Conservation (phyloP, 2,113 vertebrate genomes). For the Chionodraco myersi region DNA sequence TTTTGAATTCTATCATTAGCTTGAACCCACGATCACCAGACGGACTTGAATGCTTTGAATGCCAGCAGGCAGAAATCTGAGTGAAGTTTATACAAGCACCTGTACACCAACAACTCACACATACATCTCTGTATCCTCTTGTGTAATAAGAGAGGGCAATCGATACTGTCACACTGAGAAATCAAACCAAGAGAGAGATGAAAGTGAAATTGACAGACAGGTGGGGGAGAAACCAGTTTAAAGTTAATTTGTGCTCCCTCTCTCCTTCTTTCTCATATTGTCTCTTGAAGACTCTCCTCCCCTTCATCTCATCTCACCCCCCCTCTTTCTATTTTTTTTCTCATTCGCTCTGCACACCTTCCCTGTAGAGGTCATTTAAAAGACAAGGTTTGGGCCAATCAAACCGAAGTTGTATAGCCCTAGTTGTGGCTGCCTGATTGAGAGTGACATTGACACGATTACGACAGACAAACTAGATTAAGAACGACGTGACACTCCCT, state of each 20-base stretch:
- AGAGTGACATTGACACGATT: constrained; percentile 89
- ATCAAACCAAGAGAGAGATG: constrained; percentile 68
- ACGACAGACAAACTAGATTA: constrained; percentile 86
- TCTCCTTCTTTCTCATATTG: constrained; percentile 72
- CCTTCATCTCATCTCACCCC: constrained; percentile 43
- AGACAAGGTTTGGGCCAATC: constrained; percentile 82
- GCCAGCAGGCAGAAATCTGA: constrained; percentile 23
- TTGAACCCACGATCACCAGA: not conserved
- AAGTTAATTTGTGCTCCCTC: constrained; percentile 72
- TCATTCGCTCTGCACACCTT: constrained; percentile 44
- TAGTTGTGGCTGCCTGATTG: constrained; percentile 86
- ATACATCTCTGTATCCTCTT: constrained; percentile 67
- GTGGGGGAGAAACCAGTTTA: constrained; percentile 76
- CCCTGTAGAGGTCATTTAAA: constrained; percentile 84
- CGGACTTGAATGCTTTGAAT: constrained; percentile 5
- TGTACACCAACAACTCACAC: constrained; percentile 41
- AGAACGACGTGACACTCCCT: constrained; percentile 82
- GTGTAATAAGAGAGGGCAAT: constrained; percentile 74
- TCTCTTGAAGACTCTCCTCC: constrained; percentile 53
- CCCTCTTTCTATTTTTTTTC: constrained; percentile 8
- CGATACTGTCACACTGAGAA: constrained; percentile 74
- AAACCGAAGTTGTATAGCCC: constrained; percentile 83
- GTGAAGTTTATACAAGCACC: constrained; percentile 44
- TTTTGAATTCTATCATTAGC: not conserved
- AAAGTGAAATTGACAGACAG: constrained; percentile 80